Evolutionary conservation across 1,140 invertebrate genomes (phyloP), one percentile per base, ranked within the genome.

Genomic region (Dreissena polymorpha): DNA sequence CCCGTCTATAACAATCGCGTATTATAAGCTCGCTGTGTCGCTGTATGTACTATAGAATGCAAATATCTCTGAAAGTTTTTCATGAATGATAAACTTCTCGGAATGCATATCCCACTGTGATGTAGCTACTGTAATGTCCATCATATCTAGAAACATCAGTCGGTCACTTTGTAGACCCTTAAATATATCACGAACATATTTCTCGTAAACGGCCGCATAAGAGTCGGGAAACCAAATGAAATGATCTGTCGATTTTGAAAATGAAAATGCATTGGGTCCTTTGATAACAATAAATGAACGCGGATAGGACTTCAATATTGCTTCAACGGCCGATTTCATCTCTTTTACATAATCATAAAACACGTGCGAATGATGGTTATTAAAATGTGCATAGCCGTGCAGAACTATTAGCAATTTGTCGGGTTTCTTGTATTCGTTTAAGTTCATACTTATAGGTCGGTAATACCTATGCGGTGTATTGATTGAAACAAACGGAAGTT

Each of bases 61-160:
- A 55, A 55, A 18, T 55, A 55, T 55, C 18, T 55, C 12, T 18
- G 18, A 55, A 55, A 55, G 12, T 12, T 55, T 12, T 18, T 55
- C 12, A 55, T 12, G 29, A 13, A 82, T 68, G 12, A 74, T 55
- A 67, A 67, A 39, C 21, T 67, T 7, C 49, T 73, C 70, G 3
- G 63, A 25, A 74, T 82, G 79, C 55, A 82, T 73, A 55, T 74
- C 63, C 79, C 65, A 68, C 53, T 73, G 70, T 57, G 73, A 69
- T 10, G 55, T 74, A n/a, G 60, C 63, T 57, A 82, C 29, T 0
- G 79, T 82, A 49, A 73, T 82, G 21, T 82, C 79, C 63, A 74
- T 65, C 21, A 8, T 50, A 3, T 82, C 79, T 25, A 82, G 49
- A 49, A 72, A 82, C 1, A 67, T 39, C 50, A 82, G 60, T 74